Evolutionary conservation across 1,140 invertebrate genomes (phyloP), one percentile per base, ranked within the genome.

Genomic region (Calephelis virginiensis): DNA sequence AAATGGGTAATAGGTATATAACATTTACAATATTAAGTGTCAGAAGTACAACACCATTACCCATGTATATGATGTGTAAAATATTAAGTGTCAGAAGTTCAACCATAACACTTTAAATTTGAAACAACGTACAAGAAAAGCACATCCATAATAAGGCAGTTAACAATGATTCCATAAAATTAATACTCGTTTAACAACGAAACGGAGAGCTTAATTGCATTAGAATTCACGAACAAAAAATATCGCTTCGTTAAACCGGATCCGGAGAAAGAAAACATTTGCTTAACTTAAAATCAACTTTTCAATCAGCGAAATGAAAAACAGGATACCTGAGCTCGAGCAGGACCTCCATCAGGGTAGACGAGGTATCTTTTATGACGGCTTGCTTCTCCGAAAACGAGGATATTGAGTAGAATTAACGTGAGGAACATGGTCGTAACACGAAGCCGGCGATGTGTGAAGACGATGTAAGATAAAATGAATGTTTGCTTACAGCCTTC

Each of bases 281-380:
- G 73, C 84, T 82, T 82, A 83, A 89, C 77, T 83, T 80, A 79
- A 77, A 83, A 82, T 86, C 80, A 79, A 75, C 72, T 74, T 69
- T 77, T 77, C 76, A 82, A 82, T 11, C 8, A 61, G 46, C 61
- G 67, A 70, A 74, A 67, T 64, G 68, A 70, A 68, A 48, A 72
- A 72, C 46, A 53, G 40, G 53, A 62, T 86, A 92, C 91, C 90
- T 92, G 90, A 40, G 90, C 79, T 73, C 90, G 75, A 6, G 90
- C 90, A 5, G 90, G 91, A 7, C 90, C 91, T 64, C 90, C 91
- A 70, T 92, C 83, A 0, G 91, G 91, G 61, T 92, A 92, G 4
- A 91, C 77, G 40, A 92, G 82, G 70, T 92, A 92, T 53, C 90
- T 75, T 63, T 76, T 83, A 5, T 88, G 83, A 50, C 90, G 68